Percentiles rank a stretch among this genome's conserved stretches.
Conservation (phyloP, 2,888 invertebrate genomes). For the Melanargia galathea region DNA sequence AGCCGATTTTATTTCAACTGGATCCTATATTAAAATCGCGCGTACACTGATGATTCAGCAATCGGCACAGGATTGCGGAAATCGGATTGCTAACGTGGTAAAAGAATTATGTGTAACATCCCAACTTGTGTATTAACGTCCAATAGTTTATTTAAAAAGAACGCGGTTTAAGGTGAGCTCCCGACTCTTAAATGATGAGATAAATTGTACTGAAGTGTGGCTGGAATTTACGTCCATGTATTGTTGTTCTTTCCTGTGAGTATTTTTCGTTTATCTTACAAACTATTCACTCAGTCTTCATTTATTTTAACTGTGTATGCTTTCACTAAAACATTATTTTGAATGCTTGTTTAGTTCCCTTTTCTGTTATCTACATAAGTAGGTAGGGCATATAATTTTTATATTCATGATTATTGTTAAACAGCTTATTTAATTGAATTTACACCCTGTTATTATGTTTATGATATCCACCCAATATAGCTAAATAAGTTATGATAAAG, state of each 20-base stretch:
- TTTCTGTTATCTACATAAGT: not conserved
- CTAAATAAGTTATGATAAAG: no score
- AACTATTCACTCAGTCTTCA: conserved; percentile 18
- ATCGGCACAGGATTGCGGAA: conserved; percentile 9
- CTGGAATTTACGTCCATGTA: conserved; percentile 73
- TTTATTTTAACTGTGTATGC: not conserved
- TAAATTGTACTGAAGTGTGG: conserved; percentile 40
- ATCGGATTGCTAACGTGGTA: conserved; percentile 33
- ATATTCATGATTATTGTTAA: not conserved
- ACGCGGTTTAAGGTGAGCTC: conserved; percentile 37
- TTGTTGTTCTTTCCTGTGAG: conserved; percentile 82
- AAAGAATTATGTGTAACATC: conserved; percentile 33
- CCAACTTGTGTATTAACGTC: conserved; percentile 24
- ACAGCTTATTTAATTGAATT: no score
- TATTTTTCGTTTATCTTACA: conserved; percentile 45
- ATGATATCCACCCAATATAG: no score
- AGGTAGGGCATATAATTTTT: not conserved
- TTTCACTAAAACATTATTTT: conserved; percentile 17
- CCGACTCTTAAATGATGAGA: conserved; percentile 38
- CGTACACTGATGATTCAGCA: conserved; percentile 25
- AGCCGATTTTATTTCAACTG: conserved; percentile 35
- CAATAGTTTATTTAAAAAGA: conserved; percentile 33
- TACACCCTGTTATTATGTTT: no score
- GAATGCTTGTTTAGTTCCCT: not conserved
- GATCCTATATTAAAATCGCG: conserved; percentile 29